Evolutionary conservation across 2,888 invertebrate genomes (phyloP).

Genomic region (Drosophila percnosoma): DNA sequence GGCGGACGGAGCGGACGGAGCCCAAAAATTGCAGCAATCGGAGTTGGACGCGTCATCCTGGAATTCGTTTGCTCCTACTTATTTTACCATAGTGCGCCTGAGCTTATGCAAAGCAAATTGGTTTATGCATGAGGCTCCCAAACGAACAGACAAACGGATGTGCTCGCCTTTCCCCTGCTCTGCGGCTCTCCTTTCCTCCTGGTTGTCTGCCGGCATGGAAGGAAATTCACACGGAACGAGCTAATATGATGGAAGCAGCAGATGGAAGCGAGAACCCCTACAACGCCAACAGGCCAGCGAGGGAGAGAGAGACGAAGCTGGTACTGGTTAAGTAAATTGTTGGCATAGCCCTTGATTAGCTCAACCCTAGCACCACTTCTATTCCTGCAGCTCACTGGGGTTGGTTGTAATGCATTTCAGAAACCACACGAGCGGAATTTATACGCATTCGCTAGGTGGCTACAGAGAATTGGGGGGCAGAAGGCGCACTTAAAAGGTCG

Average conservation of each 20-base stretch:
- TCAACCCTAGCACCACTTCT: slow-evolving; percentile 54
- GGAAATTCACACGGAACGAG: slow-evolving; percentile 57
- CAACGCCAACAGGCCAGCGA: slow-evolving; percentile 10
- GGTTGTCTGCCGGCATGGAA: slow-evolving; percentile 36
- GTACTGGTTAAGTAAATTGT: slow-evolving; percentile 73
- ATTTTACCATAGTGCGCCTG: slow-evolving; percentile 20
- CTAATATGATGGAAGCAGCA: slow-evolving; percentile 60
- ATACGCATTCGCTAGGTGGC: slow-evolving; percentile 56
- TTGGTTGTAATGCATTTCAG: slow-evolving; percentile 68
- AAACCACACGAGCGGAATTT: slow-evolving; percentile 77
- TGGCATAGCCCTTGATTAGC: slow-evolving; percentile 77
- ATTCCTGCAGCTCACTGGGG: slow-evolving; percentile 25
- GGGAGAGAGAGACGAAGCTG: slow-evolving; percentile 13
- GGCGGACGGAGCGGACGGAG: slow-evolving; percentile 52
- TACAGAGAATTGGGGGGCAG: neutral
- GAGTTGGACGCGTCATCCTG: slow-evolving; percentile 36
- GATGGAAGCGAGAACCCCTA: slow-evolving; percentile 7
- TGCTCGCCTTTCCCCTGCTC: slow-evolving; percentile 9
- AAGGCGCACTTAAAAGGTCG: slow-evolving; percentile 8
- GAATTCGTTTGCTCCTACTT: slow-evolving; percentile 13
- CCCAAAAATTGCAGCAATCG: slow-evolving; percentile 65
- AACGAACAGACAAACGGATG: slow-evolving; percentile 43
- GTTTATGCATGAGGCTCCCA: slow-evolving; percentile 72
- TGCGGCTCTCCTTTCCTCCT: too few species aligned
- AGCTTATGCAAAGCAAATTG: slow-evolving; percentile 76